Base-by-base conservation (phyloP, 2,113 vertebrate genomes). In the Heloderma charlesbogerti region DNA sequence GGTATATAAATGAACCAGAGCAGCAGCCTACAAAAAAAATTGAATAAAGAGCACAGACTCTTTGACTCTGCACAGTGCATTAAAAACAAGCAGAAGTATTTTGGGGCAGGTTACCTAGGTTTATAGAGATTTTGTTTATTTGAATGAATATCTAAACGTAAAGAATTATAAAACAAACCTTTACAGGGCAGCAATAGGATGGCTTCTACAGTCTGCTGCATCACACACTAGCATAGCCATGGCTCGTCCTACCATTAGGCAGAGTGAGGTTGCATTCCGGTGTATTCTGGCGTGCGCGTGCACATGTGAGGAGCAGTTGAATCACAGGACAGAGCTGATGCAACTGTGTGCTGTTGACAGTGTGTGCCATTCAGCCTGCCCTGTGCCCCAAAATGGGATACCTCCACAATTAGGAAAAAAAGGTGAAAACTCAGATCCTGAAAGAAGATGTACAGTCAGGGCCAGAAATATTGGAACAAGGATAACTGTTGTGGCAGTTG, bases 1-100 rank as follows among this genome's bases (percentile, higher is more conserved):
- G 34, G 96, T 98, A 88, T 99, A 98, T 95, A 99, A 96, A 95
- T 98, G 98, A 93, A 99, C 97, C 87, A 99, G 95, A 74, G 98
- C 98, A 57, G 97, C 97, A 40, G 97, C 98, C 98, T 99, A 12
- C 51, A 91, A 91, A 78, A 57, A 29, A 79, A 48, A 91, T 1
- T 13, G 84, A 79, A 34, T 6, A 40, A 43, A 27, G 29, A 31
- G 48, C 27, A 18, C 79, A 81, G 1, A 74, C 13, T 18, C 16
- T 1, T n/a, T 82, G 45, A 57, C 48, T 51, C 45, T 57, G 75
- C 27, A 78, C 16, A 22, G 0, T 40, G n/a, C 22, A 18, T 72
- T 83, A 22, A 69, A 63, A 60, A 71, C 13, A 3, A 74, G 48
- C 7, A 27, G n/a, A 12, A 37, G 31, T 22, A 27, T 80, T 69